Evolutionary conservation across 2,888 invertebrate genomes (phyloP).

Genomic region (Cheilosia variabilis): DNA sequence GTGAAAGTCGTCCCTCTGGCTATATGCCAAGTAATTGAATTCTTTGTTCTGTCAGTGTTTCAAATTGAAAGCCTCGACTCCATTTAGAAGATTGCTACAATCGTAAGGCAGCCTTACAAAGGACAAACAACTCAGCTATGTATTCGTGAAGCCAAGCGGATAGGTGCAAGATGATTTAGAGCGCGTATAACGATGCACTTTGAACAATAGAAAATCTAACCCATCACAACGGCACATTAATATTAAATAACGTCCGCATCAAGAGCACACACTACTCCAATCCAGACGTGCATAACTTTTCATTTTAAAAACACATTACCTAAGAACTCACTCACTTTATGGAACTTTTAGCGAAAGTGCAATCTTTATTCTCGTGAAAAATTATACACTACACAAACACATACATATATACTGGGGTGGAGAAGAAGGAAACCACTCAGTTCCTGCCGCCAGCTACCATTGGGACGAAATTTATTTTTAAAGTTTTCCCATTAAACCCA

Average conservation of each 20-base stretch:
- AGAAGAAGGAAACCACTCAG: background rate
- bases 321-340: constrained; percentile 11
- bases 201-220: constrained; percentile 9
- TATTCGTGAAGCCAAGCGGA: background rate
- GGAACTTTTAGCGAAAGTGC: constrained; percentile 38
- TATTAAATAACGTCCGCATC: constrained; percentile 8
- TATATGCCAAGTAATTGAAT: constrained; percentile 62
- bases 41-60: constrained; percentile 19
- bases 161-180: background rate
- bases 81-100: constrained; percentile 48
- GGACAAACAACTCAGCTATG: background rate
- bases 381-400: background rate
- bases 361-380: constrained; percentile 13
- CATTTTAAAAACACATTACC: constrained; percentile 43
- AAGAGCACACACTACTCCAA: constrained; percentile 13
- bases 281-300: constrained; percentile 29
- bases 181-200: constrained; percentile 13
- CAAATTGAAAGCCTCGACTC: constrained; percentile 3
- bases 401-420: background rate
- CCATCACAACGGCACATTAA: background rate
- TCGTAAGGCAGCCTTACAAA: background rate
- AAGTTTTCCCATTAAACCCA: constrained; percentile 53
- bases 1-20: constrained; percentile 38
- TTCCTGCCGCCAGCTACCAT: background rate
- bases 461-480: constrained; percentile 25